phyloP scores from a whole-genome alignment of 2,888 invertebrate genomes.

The Macrosiphum euphorbiae region DNA sequence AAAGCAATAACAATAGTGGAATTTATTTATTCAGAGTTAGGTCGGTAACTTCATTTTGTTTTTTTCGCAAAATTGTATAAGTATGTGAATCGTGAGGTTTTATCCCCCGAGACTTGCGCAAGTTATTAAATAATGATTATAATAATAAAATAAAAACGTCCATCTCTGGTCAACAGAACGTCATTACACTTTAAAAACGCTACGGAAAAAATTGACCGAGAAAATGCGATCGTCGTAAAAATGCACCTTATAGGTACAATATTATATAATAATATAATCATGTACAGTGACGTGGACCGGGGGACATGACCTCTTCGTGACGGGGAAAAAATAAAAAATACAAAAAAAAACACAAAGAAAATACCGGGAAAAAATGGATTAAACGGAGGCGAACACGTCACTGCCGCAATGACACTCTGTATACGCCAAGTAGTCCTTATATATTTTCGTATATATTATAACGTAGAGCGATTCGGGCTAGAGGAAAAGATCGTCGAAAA shows the following conservation, averaged over 20 bases:
- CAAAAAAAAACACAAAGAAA: background rate
- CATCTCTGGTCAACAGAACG: background rate
- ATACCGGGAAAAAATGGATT: background rate
- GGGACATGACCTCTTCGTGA: background rate
- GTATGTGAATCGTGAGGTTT: background rate
- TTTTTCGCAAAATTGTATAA: background rate
- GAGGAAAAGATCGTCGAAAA: background rate
- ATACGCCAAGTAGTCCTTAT: background rate
- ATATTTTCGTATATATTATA: background rate
- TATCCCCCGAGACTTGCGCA: background rate
- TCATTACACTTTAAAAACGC: background rate
- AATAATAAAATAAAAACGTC: constrained; percentile 1
- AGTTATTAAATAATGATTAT: background rate
- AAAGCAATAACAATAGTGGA: background rate
- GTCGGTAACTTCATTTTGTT: constrained; percentile 1
- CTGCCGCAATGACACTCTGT: background rate
- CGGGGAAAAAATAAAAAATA: background rate
- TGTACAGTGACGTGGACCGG: background rate
- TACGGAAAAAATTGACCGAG: background rate
- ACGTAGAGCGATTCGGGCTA: background rate
- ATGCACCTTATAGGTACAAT: background rate
- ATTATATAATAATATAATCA: background rate
- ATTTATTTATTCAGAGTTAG: background rate
- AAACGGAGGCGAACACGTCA: constrained; percentile 3
- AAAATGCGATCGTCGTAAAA: constrained; percentile 1